Base-by-base conservation (phyloP, 2,113 vertebrate species). In the Forbesichthys agassizii region DNA sequence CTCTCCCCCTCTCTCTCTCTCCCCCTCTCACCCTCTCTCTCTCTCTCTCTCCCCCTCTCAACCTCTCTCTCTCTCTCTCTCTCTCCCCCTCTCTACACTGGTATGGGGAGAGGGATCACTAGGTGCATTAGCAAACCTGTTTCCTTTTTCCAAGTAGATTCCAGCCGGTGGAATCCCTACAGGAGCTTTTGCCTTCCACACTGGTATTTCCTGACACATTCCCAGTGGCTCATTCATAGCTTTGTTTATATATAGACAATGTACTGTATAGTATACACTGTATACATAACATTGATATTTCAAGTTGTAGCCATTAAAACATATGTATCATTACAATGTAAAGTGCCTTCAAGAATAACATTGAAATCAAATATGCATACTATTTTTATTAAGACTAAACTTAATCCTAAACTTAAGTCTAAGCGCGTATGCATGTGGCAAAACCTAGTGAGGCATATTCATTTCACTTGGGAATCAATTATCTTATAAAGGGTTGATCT, bases 121-220 rank as follows among this genome's bases (percentile, higher is more conserved):
- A 52, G 73, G 76, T 80, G 81, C 80, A 82, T 74, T 75, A 84
- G 78, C 57, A 11, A 67, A 73, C 74, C 77, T 71, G 76, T 74
- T 89, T 89, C 86, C 80, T 84, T 73, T 72, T 81, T 75, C 68
- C 69, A 71, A 64, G 67, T 77, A 81, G 77, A 86, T 84, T 86
- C 78, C 82, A 77, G 84, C 78, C 86, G 81, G 72, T 80, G 74
- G 75, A 88, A 81, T 84, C 78, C 78, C 84, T 58, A 74, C 68
- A 71, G 84, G 75, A 84, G 76, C 71, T 66, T 60, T 68, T 79
- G 83, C 76, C 64, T 81, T 84, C 86, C 77, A 80, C 82, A 64
- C 68, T 47, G 84, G 84, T 73, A 89, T 90, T 91, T 91, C 86
- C 84, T 90, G 86, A 85, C 79, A 68, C 78, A 84, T 83, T 80